These are phyloP conservation scores for Pomacea canaliculata DNA, from an alignment of 2,888 invertebrate species.

Conservation along the genomic window DNA sequence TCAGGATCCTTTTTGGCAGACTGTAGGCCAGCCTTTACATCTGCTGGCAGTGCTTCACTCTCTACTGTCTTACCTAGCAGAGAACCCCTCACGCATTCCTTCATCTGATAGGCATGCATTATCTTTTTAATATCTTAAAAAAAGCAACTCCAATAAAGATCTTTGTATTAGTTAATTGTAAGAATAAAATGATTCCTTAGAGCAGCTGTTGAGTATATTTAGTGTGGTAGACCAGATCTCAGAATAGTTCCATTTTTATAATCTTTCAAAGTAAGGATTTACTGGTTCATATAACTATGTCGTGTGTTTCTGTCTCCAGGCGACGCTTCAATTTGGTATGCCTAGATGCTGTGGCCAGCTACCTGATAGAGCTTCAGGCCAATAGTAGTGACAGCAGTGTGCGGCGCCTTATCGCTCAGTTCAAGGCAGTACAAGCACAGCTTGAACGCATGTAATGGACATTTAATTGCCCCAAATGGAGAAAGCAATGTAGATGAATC, in stretches of 20 bases:
- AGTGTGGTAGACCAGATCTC: too few species aligned
- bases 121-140: too few species aligned
- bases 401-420: conserved; percentile 75
- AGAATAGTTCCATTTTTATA: too few species aligned
- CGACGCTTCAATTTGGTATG: conserved; percentile 79
- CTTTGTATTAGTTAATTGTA: too few species aligned
- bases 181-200: too few species aligned
- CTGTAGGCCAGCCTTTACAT: conserved; percentile 87
- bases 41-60: conserved; percentile 82
- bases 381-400: conserved; percentile 77
- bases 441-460: conserved; percentile 63
- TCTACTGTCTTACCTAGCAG: conserved; percentile 80
- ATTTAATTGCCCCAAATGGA: not conserved
- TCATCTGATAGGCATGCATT: conserved; percentile 4
- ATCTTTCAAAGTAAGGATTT: too few species aligned
- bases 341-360: conserved; percentile 81
- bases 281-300: too few species aligned
- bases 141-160: too few species aligned
- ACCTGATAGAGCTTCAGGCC: conserved; percentile 81
- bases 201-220: too few species aligned
- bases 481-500: not conserved
- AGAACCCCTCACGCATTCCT: conserved; percentile 74
- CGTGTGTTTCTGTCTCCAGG: conserved; percentile 70
- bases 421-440: conserved; percentile 75
- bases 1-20: conserved; percentile 88